phyloP scores from a whole-genome alignment of 2,888 invertebrate species.

The Cosmia pyralina region DNA sequence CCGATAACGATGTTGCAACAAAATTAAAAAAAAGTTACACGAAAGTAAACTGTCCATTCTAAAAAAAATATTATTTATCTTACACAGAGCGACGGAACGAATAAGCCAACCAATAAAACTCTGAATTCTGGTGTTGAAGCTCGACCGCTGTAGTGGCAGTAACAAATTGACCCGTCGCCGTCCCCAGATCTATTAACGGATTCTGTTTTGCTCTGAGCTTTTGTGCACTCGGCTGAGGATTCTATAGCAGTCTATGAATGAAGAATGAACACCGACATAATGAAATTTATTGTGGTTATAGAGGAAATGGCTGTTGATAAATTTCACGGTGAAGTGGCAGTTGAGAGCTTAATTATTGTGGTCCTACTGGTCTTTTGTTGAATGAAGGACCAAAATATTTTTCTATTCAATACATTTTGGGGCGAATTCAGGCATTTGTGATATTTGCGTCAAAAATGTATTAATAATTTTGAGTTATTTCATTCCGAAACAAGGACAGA shows the following conservation, averaged over 20 bases:
- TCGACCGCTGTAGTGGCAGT: constrained; percentile 53
- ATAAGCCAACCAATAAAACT: constrained; percentile 43
- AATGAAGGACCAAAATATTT: background rate
- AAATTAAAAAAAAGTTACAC: background rate
- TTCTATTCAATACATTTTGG: background rate
- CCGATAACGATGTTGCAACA: constrained; percentile 30
- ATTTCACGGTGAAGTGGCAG: background rate
- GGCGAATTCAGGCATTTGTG: background rate
- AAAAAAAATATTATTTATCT: constrained; percentile 53
- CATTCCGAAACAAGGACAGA: background rate
- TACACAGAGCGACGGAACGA: constrained; percentile 25
- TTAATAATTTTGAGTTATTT: background rate
- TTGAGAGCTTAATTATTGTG: background rate
- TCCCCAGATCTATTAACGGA: constrained; percentile 50
- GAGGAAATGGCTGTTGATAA: background rate
- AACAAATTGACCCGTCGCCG: constrained; percentile 59
- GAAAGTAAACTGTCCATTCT: constrained; percentile 36
- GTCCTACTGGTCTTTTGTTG: background rate
- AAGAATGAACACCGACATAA: constrained; percentile 1
- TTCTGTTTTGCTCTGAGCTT: constrained; percentile 46
- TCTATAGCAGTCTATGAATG: constrained; percentile 3
- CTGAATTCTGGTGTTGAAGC: constrained; percentile 55
- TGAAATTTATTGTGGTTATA: constrained; percentile 9
- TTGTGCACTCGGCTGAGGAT: constrained; percentile 27
- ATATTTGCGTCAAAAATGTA: background rate